phyloP scores from a whole-genome alignment of 2,113 vertebrate genomes.

The Pedetes capensis region DNA sequence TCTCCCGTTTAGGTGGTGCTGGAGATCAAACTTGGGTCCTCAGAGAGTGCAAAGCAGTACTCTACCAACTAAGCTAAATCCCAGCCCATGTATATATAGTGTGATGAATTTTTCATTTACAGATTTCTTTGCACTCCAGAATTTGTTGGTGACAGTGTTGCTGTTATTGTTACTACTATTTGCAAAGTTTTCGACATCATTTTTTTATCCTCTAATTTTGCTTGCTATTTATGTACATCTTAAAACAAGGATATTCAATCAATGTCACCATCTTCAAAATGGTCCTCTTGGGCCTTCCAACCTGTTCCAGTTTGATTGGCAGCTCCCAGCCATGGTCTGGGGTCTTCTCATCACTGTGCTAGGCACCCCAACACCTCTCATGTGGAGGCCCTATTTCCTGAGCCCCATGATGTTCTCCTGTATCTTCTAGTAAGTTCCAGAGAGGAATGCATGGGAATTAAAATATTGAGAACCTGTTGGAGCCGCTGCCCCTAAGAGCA shows the following conservation, averaged over 20 bases:
- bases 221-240: neutral
- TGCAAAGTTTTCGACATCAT: neutral
- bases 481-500: neutral
- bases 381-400: neutral
- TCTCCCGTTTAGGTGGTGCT: no score
- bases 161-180: neutral
- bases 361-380: accelerated
- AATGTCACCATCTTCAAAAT: neutral
- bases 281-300: neutral
- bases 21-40: no score
- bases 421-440: neutral
- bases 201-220: neutral
- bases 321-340: neutral
- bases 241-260: neutral
- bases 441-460: neutral
- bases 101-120: neutral
- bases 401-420: neutral
- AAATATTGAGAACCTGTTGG: neutral
- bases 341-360: no score
- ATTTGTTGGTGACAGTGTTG: no score
- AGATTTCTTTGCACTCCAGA: neutral
- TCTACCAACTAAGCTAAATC: no score
- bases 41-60: no score
- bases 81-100: accelerated
- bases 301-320: no score